Evolutionary conservation across 2,888 invertebrate genomes (phyloP), one percentile per base, ranked within the genome.

Genomic region (Apamea epomidion): DNA sequence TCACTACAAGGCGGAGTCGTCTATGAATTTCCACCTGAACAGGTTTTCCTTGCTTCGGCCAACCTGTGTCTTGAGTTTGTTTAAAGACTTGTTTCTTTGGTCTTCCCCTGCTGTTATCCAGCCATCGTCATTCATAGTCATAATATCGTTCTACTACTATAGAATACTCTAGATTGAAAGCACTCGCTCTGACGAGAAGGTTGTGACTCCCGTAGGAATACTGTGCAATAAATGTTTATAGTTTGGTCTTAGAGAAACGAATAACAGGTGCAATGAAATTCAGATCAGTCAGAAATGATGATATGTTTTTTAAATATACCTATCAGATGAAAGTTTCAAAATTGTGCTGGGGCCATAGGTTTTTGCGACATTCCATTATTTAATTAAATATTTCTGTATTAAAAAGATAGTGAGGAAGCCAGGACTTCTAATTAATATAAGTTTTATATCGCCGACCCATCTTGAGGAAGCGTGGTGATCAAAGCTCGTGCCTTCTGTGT

Each of bases 191-290:
- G 74, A 86, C 29, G 65, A 75, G 83, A 75, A n/a, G 8, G 12
- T 25, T 51, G 21, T 18, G 2, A 0, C 16, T 83, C 72, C 78
- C 65, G 4, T 12, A 29, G 72, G 72, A 75, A 48, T 73, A 70
- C 48, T 48, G 29, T 65, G 78, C 73, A 37, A 73, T 78, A 78
- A 67, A 83, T 60, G 82, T 83, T 78, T 86, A 78, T 45, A 54
- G 69, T 72, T 51, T n/a, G 32, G 12, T 75, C 18, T 45, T 32
- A 51, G 1, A 2, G 32, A 74, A 42, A 45, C 77, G 16, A 70
- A 60, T 58, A 45, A 16, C 68, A 37, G 14, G 29, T 74, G 65
- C 42, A 74, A 32, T 76, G 45, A 65, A 62, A 74, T 60, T 65
- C 29, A 51, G 82, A 48, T 48, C 65, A 58, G 14, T 5, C 32